A percentile compares a stretch with the other conserved stretches of the same genome.
Evolutionary conservation across 2,888 invertebrate species (phyloP).

Genomic region (Rhogogaster chlorosoma): DNA sequence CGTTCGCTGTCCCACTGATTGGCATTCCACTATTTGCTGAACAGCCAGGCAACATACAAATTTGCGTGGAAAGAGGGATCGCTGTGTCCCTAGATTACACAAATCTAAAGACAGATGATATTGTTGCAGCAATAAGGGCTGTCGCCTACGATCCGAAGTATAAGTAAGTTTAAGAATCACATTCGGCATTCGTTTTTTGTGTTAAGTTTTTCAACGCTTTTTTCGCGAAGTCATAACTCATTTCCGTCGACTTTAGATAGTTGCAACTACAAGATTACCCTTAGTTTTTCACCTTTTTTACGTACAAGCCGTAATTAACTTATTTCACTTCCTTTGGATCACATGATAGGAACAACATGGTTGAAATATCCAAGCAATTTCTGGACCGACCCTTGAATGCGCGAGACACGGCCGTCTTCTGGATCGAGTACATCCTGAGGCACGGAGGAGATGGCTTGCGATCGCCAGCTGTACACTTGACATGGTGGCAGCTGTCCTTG

Average conservation of each 20-base stretch:
- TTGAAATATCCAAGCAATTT: conserved; percentile 58
- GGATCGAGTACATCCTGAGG: conserved; percentile 62
- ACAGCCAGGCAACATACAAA: conserved; percentile 64
- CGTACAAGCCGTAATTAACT: background rate
- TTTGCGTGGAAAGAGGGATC: conserved; percentile 58
- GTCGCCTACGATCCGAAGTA: conserved; percentile 62
- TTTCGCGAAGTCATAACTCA: too few relatives aligned
- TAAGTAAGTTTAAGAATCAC: conserved; percentile 57
- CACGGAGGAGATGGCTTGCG: conserved; percentile 61
- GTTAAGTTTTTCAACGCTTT: too few relatives aligned
- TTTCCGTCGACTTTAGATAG: too few relatives aligned
- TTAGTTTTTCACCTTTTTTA: background rate
- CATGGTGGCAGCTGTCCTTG: conserved; percentile 67
- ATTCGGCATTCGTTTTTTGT: background rate
- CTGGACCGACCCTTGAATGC: conserved; percentile 63
- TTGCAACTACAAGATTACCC: too few relatives aligned
- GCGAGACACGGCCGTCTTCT: conserved; percentile 62
- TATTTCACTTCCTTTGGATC: background rate
- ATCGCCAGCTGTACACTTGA: conserved; percentile 67
- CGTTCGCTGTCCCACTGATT: conserved; percentile 68
- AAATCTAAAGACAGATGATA: conserved; percentile 60
- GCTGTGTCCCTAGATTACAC: conserved; percentile 57
- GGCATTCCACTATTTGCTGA: conserved; percentile 71
- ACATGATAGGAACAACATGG: conserved; percentile 60
- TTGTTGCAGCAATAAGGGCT: conserved; percentile 61